Conservation (phyloP, 2,888 invertebrate genomes). For the Drosophila peninsularis region DNA sequence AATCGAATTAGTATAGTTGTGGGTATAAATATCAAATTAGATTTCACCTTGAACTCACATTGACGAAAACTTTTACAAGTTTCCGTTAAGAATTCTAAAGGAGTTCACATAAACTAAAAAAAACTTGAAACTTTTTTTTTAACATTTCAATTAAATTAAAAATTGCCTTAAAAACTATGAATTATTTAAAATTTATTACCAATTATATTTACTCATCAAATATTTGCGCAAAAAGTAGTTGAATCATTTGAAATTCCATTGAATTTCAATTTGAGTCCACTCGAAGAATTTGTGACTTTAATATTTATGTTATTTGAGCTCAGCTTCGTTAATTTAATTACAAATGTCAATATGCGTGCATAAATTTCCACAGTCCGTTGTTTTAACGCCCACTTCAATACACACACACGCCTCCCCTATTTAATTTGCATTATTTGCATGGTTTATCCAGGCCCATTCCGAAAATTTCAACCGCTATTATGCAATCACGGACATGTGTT, state of each 20-base stretch:
- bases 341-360: constrained; percentile 35
- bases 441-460: constrained; percentile 30
- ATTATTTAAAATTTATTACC: background rate
- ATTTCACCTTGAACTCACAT: background rate
- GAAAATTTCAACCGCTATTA: constrained; percentile 30
- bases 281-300: constrained; percentile 4
- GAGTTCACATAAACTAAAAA: background rate
- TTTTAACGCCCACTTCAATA: constrained; percentile 14
- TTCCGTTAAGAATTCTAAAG: background rate
- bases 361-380: constrained; percentile 24
- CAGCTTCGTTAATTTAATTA: constrained; percentile 8
- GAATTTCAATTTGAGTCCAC: background rate
- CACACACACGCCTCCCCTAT: constrained; percentile 9
- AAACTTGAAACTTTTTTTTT: too few species aligned
- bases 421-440: constrained; percentile 54
- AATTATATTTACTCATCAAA: background rate
- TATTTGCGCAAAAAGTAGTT: background rate
- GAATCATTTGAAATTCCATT: background rate
- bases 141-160: background rate
- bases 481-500: constrained; percentile 45
- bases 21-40: background rate
- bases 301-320: constrained; percentile 12
- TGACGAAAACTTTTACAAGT: background rate
- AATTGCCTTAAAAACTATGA: background rate
- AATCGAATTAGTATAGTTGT: background rate